A percentile compares a stretch with the other conserved stretches of the same genome.
Evolutionary conservation across 2,797 vertebrate species (phyloP).

Genomic region (Hipposideros larvatus): DNA sequence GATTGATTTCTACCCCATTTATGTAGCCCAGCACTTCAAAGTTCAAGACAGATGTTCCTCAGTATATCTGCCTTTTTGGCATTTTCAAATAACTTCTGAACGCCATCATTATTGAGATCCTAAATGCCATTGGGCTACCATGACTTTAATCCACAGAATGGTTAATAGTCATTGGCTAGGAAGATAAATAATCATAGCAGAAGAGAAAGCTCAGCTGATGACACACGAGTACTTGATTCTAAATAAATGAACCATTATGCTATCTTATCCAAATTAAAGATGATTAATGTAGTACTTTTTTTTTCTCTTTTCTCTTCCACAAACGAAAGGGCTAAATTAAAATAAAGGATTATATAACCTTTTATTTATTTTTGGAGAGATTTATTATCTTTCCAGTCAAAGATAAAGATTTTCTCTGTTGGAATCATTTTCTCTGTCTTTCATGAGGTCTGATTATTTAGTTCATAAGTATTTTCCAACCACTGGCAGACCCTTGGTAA

Average conservation of each 20-base stretch:
- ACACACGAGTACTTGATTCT: slow-evolving; percentile 25
- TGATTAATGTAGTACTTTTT: neutral
- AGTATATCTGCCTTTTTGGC: slow-evolving; percentile 65
- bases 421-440: neutral
- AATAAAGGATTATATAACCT: neutral
- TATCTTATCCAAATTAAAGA: slow-evolving; percentile 44
- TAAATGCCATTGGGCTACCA: slow-evolving; percentile 61
- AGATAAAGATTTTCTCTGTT: slow-evolving; percentile 52
- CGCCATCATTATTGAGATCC: neutral
- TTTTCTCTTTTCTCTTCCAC: neutral
- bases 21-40: slow-evolving; percentile 65
- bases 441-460: neutral
- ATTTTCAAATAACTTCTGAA: slow-evolving; percentile 79
- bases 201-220: slow-evolving; percentile 24
- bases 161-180: neutral
- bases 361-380: slow-evolving; percentile 1
- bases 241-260: slow-evolving; percentile 42
- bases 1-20: neutral
- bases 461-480: neutral
- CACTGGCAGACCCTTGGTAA: neutral
- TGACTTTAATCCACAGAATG: slow-evolving; percentile 59
- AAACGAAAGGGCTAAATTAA: slow-evolving; percentile 39
- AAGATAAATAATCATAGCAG: slow-evolving; percentile 51
- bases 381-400: slow-evolving; percentile 45
- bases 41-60: slow-evolving; percentile 76